Evolutionary conservation across 2,113 vertebrate genomes (phyloP).

Genomic region (Saguinus midas): DNA sequence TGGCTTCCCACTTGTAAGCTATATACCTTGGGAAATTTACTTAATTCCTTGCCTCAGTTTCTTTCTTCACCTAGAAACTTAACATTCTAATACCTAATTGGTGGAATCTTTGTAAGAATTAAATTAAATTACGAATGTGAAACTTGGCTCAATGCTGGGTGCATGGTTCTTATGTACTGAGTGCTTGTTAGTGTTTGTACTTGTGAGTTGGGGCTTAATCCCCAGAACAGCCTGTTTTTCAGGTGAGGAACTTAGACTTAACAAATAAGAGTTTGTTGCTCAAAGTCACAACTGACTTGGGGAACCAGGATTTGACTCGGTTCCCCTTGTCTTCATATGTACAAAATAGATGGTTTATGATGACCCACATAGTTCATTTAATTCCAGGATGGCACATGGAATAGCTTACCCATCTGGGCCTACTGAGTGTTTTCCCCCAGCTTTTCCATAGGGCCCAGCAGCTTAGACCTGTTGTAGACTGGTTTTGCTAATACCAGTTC

Average conservation of each 20-base stretch:
- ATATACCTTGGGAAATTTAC: not conserved
- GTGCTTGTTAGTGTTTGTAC: fast-evolving
- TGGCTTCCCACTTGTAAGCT: not conserved
- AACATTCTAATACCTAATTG: not conserved
- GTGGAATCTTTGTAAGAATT: not conserved
- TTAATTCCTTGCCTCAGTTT: not conserved
- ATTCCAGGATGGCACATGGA: not conserved
- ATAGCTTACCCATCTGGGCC: not conserved
- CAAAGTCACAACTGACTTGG: not conserved
- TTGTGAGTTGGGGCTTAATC: not conserved
- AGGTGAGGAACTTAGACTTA: not conserved
- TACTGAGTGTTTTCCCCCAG: not conserved
- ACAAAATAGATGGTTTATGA: not conserved
- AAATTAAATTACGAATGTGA: fast-evolving
- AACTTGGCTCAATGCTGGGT: not conserved
- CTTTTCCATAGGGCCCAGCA: not conserved
- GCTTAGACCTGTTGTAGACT: not conserved
- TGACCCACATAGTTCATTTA: not conserved
- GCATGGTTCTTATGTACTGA: fast-evolving
- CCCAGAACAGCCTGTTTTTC: not conserved
- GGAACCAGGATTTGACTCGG: not conserved
- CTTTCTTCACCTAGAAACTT: not conserved
- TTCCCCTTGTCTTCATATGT: not conserved
- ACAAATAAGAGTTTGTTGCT: not conserved
- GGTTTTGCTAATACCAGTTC: not conserved